Evolutionary conservation across 2,888 invertebrate species (phyloP), one percentile per base, ranked within the genome.

Genomic region (Drosophila neonasuta): DNA sequence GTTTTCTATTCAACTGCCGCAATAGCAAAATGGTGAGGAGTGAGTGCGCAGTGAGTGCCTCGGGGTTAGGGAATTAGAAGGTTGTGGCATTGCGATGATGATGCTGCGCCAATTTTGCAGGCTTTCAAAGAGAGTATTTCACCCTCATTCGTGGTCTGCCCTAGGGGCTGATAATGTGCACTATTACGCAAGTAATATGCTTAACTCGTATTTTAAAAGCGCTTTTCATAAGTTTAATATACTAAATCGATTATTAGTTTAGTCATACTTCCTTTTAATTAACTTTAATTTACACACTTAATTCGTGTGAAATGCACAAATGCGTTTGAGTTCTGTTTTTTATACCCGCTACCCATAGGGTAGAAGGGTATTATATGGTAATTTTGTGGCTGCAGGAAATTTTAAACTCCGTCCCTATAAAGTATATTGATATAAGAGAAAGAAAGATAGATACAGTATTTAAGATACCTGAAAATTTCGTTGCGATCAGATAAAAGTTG

Each of bases 1-100:
- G 72, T 71, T 82, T 75, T 78, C 83, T 64, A 80, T 80, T 82
- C 64, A 74, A 77, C 78, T 68, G 76, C 55, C 51, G 51, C 56
- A 39, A 39, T 41, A 13, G 13, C 44, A 36, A 29, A 13, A 11
- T 3, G 9, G 24, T 3, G 10, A 34, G 11, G 34, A 11, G 11
- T 11, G 34, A 11, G 11, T 11, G 34, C 48, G 9, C 0, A 10
- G 15, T 10, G 10, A 29, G 5, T 4, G 20, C 15, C 13, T 10
- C 10, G 13, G 10, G 11, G 11, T 20, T 15, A 13, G 39, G 15
- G 13, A 4, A n/a, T n/a, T 10, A n/a, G 29, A 44, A 11, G 17
- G 24, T 6, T 49, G 50, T 55, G 50, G 65, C 63, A 60, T 32
- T 50, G 54, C 60, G 61, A 56, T 73, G 66, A 46, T 77, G 61